Evolutionary conservation across 2,888 invertebrate species (phyloP).

Genomic region (Cantharis rustica): DNA sequence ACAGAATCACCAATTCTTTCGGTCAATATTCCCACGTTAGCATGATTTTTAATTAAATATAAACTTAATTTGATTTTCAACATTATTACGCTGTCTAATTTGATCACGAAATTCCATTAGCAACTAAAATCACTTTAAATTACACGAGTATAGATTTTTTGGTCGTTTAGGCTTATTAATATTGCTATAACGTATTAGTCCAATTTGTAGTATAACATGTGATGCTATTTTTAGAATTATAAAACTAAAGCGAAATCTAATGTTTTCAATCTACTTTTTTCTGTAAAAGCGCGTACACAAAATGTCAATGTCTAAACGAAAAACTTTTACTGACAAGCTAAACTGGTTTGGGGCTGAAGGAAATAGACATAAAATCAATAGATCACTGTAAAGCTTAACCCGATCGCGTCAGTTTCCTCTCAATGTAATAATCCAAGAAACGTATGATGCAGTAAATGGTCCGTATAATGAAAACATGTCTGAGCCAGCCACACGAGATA

Average conservation of each 20-base stretch:
- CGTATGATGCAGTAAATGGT: conserved; percentile 21
- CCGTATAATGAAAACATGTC: conserved; percentile 19
- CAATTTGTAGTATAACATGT: background rate
- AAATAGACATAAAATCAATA: conserved; percentile 18
- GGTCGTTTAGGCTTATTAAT: background rate
- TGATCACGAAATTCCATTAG: conserved; percentile 6
- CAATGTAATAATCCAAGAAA: conserved; percentile 26
- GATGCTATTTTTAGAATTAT: background rate
- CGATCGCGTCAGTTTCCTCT: conserved; percentile 21
- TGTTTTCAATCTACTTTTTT: conserved; percentile 4
- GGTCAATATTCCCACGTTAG: background rate
- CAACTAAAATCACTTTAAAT: conserved; percentile 1
- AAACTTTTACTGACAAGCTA: conserved; percentile 9
- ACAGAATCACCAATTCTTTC: background rate
- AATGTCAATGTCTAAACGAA: conserved; percentile 6
- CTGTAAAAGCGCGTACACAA: background rate
- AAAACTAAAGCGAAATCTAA: conserved; percentile 1
- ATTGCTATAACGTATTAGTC: background rate
- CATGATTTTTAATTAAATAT: background rate
- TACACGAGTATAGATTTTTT: background rate
- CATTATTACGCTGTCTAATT: conserved; percentile 4
- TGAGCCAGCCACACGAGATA: background rate
- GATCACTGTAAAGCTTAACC: conserved; percentile 6
- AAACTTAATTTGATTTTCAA: background rate
- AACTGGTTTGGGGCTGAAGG: conserved; percentile 1